Conservation (phyloP, 2,113 vertebrate genomes). For the Caranx ignobilis region DNA sequence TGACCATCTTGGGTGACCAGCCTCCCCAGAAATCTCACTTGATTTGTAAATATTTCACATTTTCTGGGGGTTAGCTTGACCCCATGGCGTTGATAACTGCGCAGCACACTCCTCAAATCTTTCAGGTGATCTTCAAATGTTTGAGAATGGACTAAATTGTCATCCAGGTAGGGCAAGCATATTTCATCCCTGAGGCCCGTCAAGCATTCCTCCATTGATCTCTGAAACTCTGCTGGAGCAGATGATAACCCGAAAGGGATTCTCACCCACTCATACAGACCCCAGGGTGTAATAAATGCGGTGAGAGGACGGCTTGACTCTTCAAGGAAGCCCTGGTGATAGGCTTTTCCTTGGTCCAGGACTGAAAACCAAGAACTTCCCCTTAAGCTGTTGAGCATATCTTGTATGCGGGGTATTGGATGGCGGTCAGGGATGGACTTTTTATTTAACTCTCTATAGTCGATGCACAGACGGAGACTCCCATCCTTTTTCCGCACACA, state of each 20-base stretch:
- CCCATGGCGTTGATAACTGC: constrained; percentile 14
- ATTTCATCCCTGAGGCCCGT: neutral
- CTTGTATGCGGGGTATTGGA: too few relatives aligned
- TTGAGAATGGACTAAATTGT: neutral
- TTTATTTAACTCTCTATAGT: neutral
- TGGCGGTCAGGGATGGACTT: neutral
- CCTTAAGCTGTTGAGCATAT: neutral
- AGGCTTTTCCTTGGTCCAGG: neutral
- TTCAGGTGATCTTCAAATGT: neutral
- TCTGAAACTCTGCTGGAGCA: neutral
- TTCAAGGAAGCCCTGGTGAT: neutral
- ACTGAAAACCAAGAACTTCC: neutral
- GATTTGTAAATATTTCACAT: neutral
- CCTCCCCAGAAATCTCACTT: neutral
- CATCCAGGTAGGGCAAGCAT: neutral
- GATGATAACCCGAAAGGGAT: constrained; percentile 10
- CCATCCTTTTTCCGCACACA: neutral
- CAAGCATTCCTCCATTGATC: neutral
- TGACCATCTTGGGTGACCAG: neutral
- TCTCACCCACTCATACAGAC: too few relatives aligned
- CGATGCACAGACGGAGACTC: neutral
- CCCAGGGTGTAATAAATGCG: neutral
- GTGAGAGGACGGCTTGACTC: neutral
- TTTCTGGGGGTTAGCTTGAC: constrained; percentile 7
- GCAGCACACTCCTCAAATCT: constrained; percentile 1